A percentile compares a stretch with the other conserved stretches of the same genome.
These are phyloP conservation scores for Harmothoe impar DNA, from an alignment of 2,888 invertebrate species.

Conservation along the genomic window DNA sequence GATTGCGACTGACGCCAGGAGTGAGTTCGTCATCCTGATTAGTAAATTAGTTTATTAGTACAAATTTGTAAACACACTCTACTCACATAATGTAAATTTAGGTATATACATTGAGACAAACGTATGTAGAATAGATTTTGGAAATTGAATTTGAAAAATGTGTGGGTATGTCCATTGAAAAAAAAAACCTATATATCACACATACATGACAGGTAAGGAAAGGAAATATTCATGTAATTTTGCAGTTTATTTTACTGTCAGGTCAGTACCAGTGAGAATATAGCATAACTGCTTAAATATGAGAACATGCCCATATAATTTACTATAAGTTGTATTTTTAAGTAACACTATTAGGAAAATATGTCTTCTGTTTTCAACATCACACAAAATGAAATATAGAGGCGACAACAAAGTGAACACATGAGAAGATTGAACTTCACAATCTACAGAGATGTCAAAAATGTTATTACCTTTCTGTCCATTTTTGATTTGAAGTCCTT, in stretches of 20 bases:
- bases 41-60: conserved; percentile 12
- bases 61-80: background rate
- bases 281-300: no score
- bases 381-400: no score
- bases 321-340: no score
- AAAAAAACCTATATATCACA: background rate
- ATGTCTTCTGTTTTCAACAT: no score
- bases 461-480: conserved; percentile 73
- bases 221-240: no score
- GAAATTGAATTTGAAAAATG: background rate
- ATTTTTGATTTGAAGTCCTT: conserved; percentile 89
- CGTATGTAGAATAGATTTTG: background rate
- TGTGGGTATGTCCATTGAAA: background rate
- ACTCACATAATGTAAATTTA: no score
- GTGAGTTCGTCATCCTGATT: conserved; percentile 17
- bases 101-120: background rate
- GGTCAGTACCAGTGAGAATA: no score
- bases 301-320: no score
- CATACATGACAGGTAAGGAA: no score
- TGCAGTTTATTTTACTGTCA: no score
- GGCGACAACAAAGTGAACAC: no score
- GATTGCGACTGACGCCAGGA: background rate
- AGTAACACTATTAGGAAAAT: no score
- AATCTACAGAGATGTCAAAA: background rate
- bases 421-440: background rate